A percentile compares a stretch with the other conserved stretches of the same genome.
phyloP scores from a whole-genome alignment of 2,888 invertebrate species.

The Dicyrtoma fusca region DNA sequence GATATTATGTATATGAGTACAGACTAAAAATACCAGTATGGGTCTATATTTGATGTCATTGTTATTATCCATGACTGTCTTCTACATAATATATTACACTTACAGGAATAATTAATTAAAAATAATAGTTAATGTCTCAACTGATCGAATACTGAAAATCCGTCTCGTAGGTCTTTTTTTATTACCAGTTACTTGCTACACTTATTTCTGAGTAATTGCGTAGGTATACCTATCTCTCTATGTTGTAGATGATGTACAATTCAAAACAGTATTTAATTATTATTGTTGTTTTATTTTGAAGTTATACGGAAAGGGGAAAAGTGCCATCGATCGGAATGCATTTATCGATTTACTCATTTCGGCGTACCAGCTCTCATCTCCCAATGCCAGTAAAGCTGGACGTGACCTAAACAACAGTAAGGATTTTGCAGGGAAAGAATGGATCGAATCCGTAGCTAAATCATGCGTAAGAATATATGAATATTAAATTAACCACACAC shows the following conservation, averaged over 20 bases:
- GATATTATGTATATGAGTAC: not conserved
- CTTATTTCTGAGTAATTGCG: too few species aligned
- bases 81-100: too few species aligned
- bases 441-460: conserved; percentile 68
- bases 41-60: too few species aligned
- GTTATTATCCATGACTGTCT: too few species aligned
- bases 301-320: conserved; percentile 56
- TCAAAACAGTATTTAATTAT: not conserved
- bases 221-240: too few species aligned
- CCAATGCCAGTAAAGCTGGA: not conserved
- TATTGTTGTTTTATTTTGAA: conserved; percentile 33
- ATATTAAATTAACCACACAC: not conserved
- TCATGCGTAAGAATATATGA: conserved; percentile 66
- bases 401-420: conserved; percentile 27
- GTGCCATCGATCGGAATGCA: conserved; percentile 45
- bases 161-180: too few species aligned
- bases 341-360: conserved; percentile 55
- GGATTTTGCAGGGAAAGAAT: conserved; percentile 44
- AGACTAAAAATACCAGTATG: too few species aligned
- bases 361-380: conserved; percentile 51
- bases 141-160: too few species aligned
- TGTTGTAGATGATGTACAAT: not conserved
- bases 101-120: too few species aligned
- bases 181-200: too few species aligned
- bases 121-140: too few species aligned